Evolutionary conservation across 2,888 invertebrate genomes (phyloP).

Genomic region (Cantharis lateralis): DNA sequence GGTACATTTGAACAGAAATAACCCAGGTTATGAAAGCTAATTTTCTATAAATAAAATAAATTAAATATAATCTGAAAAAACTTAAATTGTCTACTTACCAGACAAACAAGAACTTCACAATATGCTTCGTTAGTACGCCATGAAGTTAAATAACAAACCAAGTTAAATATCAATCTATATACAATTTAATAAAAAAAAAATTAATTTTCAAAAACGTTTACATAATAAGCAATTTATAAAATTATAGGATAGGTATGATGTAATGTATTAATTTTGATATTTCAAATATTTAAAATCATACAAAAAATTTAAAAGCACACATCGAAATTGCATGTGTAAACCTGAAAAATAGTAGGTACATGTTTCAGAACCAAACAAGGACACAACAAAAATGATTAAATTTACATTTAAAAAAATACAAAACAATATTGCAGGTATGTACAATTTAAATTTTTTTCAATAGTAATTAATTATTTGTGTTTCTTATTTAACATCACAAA

Average conservation of each 20-base stretch:
- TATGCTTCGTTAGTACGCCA: background rate
- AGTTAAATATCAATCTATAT: background rate
- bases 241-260: background rate
- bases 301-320: background rate
- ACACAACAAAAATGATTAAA: background rate
- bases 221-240: background rate
- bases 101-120: background rate
- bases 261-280: background rate
- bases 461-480: background rate
- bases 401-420: background rate
- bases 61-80: no score
- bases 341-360: background rate
- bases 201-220: background rate
- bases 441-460: background rate
- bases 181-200: slow-evolving; percentile 2
- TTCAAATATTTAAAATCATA: background rate
- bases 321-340: background rate
- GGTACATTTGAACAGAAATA: no score
- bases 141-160: background rate
- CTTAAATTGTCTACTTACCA: background rate
- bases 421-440: background rate
- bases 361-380: background rate
- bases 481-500: slow-evolving; percentile 1
- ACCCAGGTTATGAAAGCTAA: no score
- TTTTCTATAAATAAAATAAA: no score